A percentile compares a stretch with the other conserved stretches of the same genome.
Evolutionary conservation across 2,888 invertebrate genomes (phyloP).

Genomic region (Dicroscelio sp.): DNA sequence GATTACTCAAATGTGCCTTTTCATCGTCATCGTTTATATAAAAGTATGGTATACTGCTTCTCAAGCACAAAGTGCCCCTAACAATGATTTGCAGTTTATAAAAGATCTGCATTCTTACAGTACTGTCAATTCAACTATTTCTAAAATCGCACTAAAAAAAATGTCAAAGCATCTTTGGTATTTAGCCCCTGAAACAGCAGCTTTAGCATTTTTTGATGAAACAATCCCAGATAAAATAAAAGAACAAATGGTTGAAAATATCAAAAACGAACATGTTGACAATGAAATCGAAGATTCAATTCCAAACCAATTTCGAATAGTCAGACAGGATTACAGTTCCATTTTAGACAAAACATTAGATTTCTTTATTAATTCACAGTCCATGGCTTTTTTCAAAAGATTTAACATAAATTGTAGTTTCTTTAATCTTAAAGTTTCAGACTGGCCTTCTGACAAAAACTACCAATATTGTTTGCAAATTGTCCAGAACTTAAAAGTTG

Average conservation of each 20-base stretch:
- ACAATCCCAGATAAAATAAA: constrained; percentile 33
- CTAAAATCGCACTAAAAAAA: constrained; percentile 51
- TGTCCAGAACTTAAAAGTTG: constrained; percentile 23
- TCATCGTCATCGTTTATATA: constrained; percentile 58
- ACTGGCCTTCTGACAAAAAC: constrained; percentile 55
- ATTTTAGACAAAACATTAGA: constrained; percentile 35
- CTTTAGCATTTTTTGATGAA: constrained; percentile 63
- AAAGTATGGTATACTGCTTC: constrained; percentile 29
- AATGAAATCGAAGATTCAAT: constrained; percentile 31
- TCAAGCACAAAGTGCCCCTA: constrained; percentile 25
- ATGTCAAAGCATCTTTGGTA: constrained; percentile 62
- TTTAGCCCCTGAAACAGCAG: constrained; percentile 17
- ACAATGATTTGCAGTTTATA: constrained; percentile 70
- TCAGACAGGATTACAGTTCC: neutral
- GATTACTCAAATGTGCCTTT: constrained; percentile 37
- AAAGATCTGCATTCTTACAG: constrained; percentile 61
- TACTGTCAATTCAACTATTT: constrained; percentile 33
- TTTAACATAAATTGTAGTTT: constrained; percentile 56
- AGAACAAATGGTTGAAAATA: constrained; percentile 51
- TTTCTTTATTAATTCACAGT: constrained; percentile 55
- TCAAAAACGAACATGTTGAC: constrained; percentile 21
- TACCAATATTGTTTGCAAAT: constrained; percentile 44
- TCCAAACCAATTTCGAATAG: constrained; percentile 31
- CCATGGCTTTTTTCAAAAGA: constrained; percentile 62
- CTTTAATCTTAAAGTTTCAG: constrained; percentile 40